Evolutionary conservation across 2,113 vertebrate species (phyloP).

Genomic region (Hydrochoerus hydrochaeris): DNA sequence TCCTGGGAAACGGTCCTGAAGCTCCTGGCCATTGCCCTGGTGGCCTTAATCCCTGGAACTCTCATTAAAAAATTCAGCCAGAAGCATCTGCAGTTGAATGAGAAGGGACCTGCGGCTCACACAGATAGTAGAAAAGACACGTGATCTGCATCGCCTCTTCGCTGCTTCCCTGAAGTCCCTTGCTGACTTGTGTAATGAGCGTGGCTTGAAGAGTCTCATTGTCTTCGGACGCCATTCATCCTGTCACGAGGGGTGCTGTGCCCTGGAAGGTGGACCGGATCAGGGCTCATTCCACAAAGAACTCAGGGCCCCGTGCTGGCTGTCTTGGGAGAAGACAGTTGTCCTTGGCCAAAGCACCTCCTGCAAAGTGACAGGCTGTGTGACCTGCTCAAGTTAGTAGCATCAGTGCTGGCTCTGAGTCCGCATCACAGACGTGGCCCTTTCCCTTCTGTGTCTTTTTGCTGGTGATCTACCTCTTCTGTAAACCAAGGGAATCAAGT

Average conservation of each 20-base stretch:
- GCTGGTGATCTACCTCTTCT: slow-evolving; percentile 73
- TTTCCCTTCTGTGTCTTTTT: background rate
- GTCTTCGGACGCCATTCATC: background rate
- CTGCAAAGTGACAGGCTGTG: background rate
- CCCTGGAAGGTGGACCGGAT: slow-evolving; percentile 1
- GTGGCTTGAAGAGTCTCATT: background rate
- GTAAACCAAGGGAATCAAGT: slow-evolving; percentile 46
- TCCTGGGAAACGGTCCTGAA: slow-evolving; percentile 93
- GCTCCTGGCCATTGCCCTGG: slow-evolving; percentile 92
- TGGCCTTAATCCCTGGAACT: slow-evolving; percentile 93
- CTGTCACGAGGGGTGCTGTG: background rate
- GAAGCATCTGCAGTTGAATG: slow-evolving; percentile 85
- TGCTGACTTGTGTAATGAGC: background rate
- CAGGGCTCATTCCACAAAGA: background rate
- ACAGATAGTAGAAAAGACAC: slow-evolving; percentile 87
- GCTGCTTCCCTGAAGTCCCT: background rate
- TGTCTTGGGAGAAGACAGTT: background rate
- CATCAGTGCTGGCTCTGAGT: background rate
- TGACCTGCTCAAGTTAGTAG: background rate
- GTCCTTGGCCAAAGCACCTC: background rate
- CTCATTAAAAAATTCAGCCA: slow-evolving; percentile 92
- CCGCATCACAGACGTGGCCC: background rate
- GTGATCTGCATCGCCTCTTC: slow-evolving; percentile 79
- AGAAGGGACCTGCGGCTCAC: slow-evolving; percentile 65
- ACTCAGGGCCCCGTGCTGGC: slow-evolving; percentile 2